Evolutionary conservation across 2,113 vertebrate species (phyloP), one percentile per base, ranked within the genome.

Genomic region (Elephas maximus): DNA sequence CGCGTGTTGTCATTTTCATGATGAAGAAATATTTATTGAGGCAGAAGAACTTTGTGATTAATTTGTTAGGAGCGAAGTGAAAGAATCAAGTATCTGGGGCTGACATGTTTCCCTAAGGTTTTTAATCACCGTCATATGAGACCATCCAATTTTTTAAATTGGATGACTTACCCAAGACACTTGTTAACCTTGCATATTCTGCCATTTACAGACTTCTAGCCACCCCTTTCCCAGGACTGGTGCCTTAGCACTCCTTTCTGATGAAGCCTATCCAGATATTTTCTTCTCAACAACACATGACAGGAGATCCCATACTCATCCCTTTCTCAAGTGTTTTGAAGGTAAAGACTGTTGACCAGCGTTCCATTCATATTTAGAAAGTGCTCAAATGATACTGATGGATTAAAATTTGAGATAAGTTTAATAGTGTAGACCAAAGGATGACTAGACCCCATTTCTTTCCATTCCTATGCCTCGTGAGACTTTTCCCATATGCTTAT

Each of bases 291-390:
- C 28, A 65, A 79, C 24, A 15, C 44, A 2, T 8, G 41, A 14
- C 0, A 4, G 12, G 28, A 12, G 24, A 30, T 8, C 60, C 3
- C 6, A 4, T 5, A 11, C 0, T 45, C 30, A 86, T 15, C 2
- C 20, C 51, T 51, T 82, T 26, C 20, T 30, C 24, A 26, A 53
- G 51, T 8, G 2, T 0, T 12, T 6, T 41, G 44, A 41, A 83
- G 83, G n/a, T 4, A 63, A 87, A 6, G 30, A 20, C 30, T 76
- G 18, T 77, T 76, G 10, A 3, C 8, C 4, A 41, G 26, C 1
- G 6, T 45, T 87, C 44, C 4, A 41, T 33, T 60, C 8, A 6
- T 24, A 18, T 37, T 67, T 85, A 94, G 67, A 63, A 84, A 94
- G 23, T 33, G 18, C 44, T 91, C 76, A 21, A 6, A 41, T 28